A percentile compares a stretch with the other conserved stretches of the same genome.
These are phyloP conservation scores for Xestia sexstrigata DNA, from an alignment of 2,888 invertebrate species.

Conservation along the genomic window DNA sequence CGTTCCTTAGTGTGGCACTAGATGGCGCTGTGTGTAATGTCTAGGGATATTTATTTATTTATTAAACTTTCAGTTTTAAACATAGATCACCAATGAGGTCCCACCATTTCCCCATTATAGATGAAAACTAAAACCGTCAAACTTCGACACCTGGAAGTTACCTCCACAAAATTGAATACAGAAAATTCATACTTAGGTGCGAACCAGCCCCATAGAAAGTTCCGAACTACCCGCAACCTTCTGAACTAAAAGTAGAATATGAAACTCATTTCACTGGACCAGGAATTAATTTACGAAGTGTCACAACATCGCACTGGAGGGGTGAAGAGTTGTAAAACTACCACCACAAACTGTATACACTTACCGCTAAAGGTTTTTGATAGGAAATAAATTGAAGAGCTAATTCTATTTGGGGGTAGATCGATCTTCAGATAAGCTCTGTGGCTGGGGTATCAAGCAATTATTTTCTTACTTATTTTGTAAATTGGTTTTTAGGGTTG, in stretches of 20 bases:
- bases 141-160: neutral
- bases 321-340: constrained; percentile 43
- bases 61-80: too few relatives aligned
- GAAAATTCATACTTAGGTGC: constrained; percentile 32
- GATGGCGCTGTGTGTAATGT: too few relatives aligned
- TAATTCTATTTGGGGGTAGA: constrained; percentile 42
- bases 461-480: constrained; percentile 40
- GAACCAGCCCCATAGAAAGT: constrained; percentile 32
- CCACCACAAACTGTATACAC: constrained; percentile 34
- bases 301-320: constrained; percentile 48
- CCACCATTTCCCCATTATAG: neutral
- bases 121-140: neutral
- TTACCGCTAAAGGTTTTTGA: constrained; percentile 31
- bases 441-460: constrained; percentile 36
- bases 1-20: too few relatives aligned
- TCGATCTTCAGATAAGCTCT: constrained; percentile 46
- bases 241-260: constrained; percentile 49
- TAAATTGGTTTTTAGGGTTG: constrained; percentile 47
- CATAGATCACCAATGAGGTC: too few relatives aligned
- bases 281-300: constrained; percentile 64
- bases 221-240: constrained; percentile 35
- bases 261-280: constrained; percentile 52
- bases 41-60: too few relatives aligned
- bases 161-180: neutral
- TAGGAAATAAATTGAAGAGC: constrained; percentile 51